Percentiles rank a stretch among this genome's conserved stretches.
Evolutionary conservation across 2,797 vertebrate species (phyloP).

Genomic region (Alosa sapidissima): DNA sequence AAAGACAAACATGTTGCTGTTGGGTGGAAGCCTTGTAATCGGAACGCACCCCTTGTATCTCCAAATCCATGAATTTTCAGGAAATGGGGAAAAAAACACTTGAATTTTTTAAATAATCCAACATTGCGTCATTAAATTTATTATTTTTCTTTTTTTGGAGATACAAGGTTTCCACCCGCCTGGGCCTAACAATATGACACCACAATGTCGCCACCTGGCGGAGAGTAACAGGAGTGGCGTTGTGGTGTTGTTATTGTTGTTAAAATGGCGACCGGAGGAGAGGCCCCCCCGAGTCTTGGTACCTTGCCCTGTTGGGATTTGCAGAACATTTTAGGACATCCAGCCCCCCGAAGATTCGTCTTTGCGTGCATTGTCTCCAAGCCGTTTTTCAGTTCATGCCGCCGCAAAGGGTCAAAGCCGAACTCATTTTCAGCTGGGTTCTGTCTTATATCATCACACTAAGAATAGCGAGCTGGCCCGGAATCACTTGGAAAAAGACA

Average conservation of each 20-base stretch:
- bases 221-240: constrained; percentile 12
- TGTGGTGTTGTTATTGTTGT: constrained; percentile 56
- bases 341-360: constrained; percentile 93
- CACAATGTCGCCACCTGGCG: not conserved
- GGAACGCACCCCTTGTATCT: no score
- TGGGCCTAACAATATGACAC: no score
- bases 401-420: constrained; percentile 94
- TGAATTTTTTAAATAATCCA: no score
- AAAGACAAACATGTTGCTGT: no score
- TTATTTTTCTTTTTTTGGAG: no score
- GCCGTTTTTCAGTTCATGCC: constrained; percentile 98
- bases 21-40: no score
- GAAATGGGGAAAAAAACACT: no score
- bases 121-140: no score
- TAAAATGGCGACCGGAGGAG: constrained; percentile 84
- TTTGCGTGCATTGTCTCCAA: constrained; percentile 95
- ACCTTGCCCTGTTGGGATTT: constrained; percentile 92
- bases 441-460: constrained; percentile 96
- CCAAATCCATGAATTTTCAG: no score
- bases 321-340: constrained; percentile 97
- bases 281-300: constrained; percentile 94
- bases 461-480: constrained; percentile 98
- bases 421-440: constrained; percentile 94
- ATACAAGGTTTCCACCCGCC: no score
- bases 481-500: constrained; percentile 93